These are phyloP conservation scores for Plecturocebus donacophilus DNA, from an alignment of 2,113 vertebrate species.

Conservation along the genomic window DNA sequence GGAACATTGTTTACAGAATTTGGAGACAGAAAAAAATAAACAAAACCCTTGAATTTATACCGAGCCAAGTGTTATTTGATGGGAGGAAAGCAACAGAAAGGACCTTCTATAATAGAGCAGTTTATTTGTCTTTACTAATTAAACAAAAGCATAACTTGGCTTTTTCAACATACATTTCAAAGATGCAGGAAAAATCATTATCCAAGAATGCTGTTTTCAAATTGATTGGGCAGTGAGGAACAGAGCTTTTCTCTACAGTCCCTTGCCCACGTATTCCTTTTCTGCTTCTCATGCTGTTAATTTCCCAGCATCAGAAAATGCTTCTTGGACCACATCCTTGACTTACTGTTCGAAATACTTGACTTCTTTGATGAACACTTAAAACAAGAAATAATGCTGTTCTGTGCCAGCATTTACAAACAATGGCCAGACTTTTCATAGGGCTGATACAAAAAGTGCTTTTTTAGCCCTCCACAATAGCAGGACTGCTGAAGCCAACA, in stretches of 20 bases:
- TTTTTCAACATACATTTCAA: conserved; percentile 42
- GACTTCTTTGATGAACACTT: conserved; percentile 20
- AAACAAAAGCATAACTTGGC: conserved; percentile 35
- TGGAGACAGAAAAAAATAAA: not conserved
- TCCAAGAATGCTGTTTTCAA: not conserved
- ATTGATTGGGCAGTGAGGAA: not conserved
- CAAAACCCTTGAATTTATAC: not conserved
- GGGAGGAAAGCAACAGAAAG: conserved; percentile 39
- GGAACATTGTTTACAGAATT: conserved; percentile 31
- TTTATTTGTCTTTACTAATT: conserved; percentile 47
- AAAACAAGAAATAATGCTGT: conserved; percentile 3
- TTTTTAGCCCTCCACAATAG: not conserved
- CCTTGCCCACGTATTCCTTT: not conserved
- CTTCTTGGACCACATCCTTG: not conserved
- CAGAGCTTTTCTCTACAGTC: not conserved
- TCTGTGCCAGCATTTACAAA: conserved; percentile 18
- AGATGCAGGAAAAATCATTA: not conserved
- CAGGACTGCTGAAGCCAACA: not conserved
- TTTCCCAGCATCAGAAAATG: conserved; percentile 21
- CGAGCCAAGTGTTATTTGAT: conserved; percentile 16
- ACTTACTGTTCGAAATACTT: not conserved
- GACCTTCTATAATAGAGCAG: not conserved
- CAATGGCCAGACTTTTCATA: conserved; percentile 42
- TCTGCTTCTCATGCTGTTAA: not conserved
- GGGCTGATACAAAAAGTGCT: not conserved